Conservation (phyloP, 2,113 vertebrate genomes). For the Melanotaenia duboulayi region DNA sequence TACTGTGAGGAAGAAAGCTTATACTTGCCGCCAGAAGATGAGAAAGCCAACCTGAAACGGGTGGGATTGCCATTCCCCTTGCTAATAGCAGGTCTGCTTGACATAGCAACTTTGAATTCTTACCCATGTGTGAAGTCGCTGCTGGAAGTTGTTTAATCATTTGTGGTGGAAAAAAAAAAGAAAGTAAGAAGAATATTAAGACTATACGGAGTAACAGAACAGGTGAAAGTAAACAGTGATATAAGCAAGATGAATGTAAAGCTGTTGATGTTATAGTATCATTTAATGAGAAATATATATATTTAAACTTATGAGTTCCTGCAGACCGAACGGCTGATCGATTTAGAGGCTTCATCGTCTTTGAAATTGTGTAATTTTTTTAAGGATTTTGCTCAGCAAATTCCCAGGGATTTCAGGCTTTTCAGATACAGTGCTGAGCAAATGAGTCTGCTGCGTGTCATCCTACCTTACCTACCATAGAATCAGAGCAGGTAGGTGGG, state of each 20-base stretch:
- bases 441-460: conserved; percentile 63
- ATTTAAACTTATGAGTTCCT: conserved; percentile 25
- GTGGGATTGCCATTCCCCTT: conserved; percentile 6
- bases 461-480: conserved; percentile 29
- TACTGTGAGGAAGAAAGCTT: conserved; percentile 9
- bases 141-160: conserved; percentile 40
- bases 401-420: conserved; percentile 34
- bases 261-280: conserved; percentile 14
- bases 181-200: conserved; percentile 3
- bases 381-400: conserved; percentile 11
- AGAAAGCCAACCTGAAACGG: conserved; percentile 25
- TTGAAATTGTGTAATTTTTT: conserved; percentile 19
- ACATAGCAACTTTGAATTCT: conserved; percentile 45
- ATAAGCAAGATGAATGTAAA: too few species aligned
- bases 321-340: conserved; percentile 7
- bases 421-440: conserved; percentile 41
- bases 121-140: conserved; percentile 6
- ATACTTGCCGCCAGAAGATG: not conserved
- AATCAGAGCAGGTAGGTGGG: conserved; percentile 31
- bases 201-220: not conserved
- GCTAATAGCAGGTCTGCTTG: conserved; percentile 29
- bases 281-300: conserved; percentile 9
- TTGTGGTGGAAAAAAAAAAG: not conserved
- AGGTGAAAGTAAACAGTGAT: not conserved
- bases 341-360: conserved; percentile 22